Conservation (phyloP, 2,888 invertebrate species). For the Cremastinae sp. region DNA sequence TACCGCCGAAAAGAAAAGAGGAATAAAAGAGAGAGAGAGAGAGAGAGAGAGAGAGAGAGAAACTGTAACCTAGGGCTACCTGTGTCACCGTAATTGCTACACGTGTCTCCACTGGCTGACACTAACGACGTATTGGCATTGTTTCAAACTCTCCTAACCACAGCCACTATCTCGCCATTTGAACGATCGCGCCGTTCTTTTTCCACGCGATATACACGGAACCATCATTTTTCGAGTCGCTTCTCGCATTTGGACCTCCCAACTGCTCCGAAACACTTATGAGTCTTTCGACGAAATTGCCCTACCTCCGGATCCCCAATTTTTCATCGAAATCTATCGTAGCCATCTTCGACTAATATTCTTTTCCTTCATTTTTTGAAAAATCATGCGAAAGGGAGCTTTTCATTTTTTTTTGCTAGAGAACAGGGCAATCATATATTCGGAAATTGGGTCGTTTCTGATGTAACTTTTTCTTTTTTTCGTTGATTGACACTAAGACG, state of each 20-base stretch:
- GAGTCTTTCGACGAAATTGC: not conserved
- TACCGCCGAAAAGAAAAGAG: slow-evolving; percentile 15
- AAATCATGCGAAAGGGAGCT: too few species aligned
- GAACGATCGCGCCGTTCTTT: slow-evolving; percentile 42
- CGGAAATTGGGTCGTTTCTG: too few species aligned
- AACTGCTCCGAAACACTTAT: not conserved
- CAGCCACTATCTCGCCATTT: slow-evolving; percentile 16
- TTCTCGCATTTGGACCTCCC: not conserved
- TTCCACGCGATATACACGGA: slow-evolving; percentile 7
- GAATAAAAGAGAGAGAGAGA: slow-evolving; percentile 6
- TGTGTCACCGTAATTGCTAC: slow-evolving; percentile 75
- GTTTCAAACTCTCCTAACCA: slow-evolving; percentile 68
- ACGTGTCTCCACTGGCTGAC: slow-evolving; percentile 67
- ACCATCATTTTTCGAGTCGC: slow-evolving; percentile 13
- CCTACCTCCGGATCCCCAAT: too few species aligned
- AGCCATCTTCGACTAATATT: too few species aligned
- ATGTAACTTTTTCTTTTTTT: too few species aligned
- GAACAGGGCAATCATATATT: too few species aligned
- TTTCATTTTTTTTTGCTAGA: too few species aligned
- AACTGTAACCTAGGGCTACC: slow-evolving; percentile 59
- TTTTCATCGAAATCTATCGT: too few species aligned
- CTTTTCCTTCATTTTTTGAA: too few species aligned
- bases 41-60: slow-evolving; percentile 12
- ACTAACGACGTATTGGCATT: slow-evolving; percentile 71
- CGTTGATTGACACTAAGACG: too few species aligned